A percentile compares a stretch with the other conserved stretches of the same genome.
Evolutionary conservation across 2,888 invertebrate genomes (phyloP).

Genomic region (Microplitis deprimator): DNA sequence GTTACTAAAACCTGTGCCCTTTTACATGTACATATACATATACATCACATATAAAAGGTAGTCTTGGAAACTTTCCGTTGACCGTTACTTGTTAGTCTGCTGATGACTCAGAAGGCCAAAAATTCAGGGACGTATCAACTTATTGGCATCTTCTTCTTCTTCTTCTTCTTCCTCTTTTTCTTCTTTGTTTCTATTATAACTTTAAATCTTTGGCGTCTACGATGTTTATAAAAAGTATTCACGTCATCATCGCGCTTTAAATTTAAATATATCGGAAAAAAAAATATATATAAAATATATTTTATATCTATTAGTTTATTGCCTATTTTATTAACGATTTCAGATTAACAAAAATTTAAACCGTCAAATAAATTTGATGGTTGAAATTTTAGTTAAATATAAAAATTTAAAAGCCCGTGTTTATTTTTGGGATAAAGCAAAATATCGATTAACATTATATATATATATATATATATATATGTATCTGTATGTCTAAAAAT

Average conservation of each 20-base stretch:
- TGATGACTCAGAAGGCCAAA: constrained; percentile 55
- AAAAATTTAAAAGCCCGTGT: background rate
- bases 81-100: constrained; percentile 54
- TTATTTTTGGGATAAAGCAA: background rate
- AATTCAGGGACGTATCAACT: constrained; percentile 47
- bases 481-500: background rate
- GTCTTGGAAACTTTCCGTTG: constrained; percentile 60
- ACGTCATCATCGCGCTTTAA: background rate
- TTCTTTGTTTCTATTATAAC: constrained; percentile 3
- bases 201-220: background rate
- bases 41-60: constrained; percentile 22
- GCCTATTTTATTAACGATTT: background rate
- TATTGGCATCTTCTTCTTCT: constrained; percentile 17
- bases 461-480: no score
- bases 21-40: background rate
- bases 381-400: no score
- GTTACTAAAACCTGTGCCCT: background rate
- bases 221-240: background rate
- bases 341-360: background rate
- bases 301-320: no score
- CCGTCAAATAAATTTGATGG: no score
- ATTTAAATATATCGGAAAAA: background rate
- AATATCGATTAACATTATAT: background rate
- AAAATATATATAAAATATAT: no score
- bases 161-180: background rate